phyloP scores from a whole-genome alignment of 2,888 invertebrate species.

The Cryptophagus acutangulus region DNA sequence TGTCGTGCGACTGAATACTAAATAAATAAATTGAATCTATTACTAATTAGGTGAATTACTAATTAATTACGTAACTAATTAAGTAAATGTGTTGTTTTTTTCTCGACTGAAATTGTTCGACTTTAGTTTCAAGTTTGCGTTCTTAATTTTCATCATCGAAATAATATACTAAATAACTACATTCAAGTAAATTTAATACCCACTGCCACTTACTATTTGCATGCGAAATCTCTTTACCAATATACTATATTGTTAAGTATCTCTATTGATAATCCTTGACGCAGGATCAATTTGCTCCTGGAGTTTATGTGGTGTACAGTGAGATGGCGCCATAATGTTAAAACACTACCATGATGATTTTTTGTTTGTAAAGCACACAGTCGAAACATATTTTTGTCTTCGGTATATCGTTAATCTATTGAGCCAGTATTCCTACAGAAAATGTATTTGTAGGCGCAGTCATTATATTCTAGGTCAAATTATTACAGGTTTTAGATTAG shows the following conservation, averaged over 20 bases:
- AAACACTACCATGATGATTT: too few species aligned
- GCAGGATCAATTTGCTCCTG: conserved; percentile 12
- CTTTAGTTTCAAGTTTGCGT: conserved; percentile 17
- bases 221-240: too few species aligned
- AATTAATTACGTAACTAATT: conserved; percentile 1
- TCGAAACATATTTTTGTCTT: conserved; percentile 29
- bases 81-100: background rate
- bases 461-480: conserved; percentile 48
- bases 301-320: conserved; percentile 27
- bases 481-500: conserved; percentile 40
- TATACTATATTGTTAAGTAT: too few species aligned
- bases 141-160: background rate
- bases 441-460: conserved; percentile 40
- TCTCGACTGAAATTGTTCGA: conserved; percentile 6
- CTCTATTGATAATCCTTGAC: too few species aligned
- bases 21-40: background rate
- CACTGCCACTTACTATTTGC: conserved; percentile 35
- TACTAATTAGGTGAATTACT: conserved; percentile 1
- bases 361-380: conserved; percentile 34
- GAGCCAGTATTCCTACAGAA: conserved; percentile 47
- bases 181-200: conserved; percentile 17
- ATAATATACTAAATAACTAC: conserved; percentile 19
- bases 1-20: background rate
- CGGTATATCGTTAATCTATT: conserved; percentile 26
- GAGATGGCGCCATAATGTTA: conserved; percentile 29